Evolutionary conservation across 2,888 invertebrate genomes (phyloP).

Genomic region (Gymnoscelis rufifasciata): DNA sequence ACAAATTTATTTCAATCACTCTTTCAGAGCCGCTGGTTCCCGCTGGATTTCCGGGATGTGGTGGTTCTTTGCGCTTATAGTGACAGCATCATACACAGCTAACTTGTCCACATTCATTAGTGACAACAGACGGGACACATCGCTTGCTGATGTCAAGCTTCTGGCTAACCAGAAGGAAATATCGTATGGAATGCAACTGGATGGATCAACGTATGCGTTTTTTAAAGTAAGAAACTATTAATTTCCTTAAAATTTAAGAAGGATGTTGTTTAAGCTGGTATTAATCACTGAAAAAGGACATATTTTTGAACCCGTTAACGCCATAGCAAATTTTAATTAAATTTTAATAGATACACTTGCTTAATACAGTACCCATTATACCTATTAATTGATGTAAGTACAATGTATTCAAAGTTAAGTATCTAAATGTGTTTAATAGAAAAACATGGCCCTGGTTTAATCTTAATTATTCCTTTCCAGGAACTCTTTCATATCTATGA

Average conservation of each 20-base stretch:
- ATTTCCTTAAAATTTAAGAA: too few species aligned
- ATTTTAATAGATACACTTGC: too few species aligned
- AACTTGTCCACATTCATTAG: slow-evolving; percentile 93
- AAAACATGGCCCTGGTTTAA: too few species aligned
- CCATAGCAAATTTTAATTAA: too few species aligned
- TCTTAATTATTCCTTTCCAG: too few species aligned
- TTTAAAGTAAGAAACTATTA: slow-evolving; percentile 82
- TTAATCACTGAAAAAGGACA: background rate
- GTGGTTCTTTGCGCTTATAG: slow-evolving; percentile 96
- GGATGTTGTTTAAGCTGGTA: background rate
- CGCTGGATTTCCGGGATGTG: slow-evolving; percentile 92
- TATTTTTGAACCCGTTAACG: too few species aligned
- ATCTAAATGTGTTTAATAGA: too few species aligned
- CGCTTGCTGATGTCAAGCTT: slow-evolving; percentile 90
- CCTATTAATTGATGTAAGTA: too few species aligned
- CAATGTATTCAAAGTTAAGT: too few species aligned
- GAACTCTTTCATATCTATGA: too few species aligned
- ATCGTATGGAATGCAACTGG: slow-evolving; percentile 88
- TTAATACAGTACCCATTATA: too few species aligned
- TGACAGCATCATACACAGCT: slow-evolving; percentile 86
- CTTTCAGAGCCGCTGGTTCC: slow-evolving; percentile 92
- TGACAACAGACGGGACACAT: slow-evolving; percentile 86
- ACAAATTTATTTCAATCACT: too few species aligned
- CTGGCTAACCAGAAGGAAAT: slow-evolving; percentile 90
- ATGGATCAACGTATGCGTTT: slow-evolving; percentile 91